phyloP scores from a whole-genome alignment of 1,140 invertebrate species.

The Diorhabda elongata region DNA sequence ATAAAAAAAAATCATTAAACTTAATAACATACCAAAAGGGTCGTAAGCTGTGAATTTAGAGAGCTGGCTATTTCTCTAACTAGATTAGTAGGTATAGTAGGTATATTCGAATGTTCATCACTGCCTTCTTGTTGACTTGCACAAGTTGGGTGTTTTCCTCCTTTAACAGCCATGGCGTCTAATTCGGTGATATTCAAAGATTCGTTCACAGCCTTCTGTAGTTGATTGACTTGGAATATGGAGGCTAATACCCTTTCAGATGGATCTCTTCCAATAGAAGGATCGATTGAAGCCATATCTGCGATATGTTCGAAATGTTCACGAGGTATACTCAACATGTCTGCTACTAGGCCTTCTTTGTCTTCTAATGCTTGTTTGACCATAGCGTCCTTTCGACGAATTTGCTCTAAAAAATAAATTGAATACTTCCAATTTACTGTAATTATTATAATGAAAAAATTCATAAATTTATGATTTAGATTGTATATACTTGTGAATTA shows the following conservation, averaged over 20 bases:
- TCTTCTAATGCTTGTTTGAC: slow-evolving; percentile 68
- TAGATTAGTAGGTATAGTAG: slow-evolving; percentile 50
- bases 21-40: slow-evolving; percentile 52
- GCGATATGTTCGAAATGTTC: slow-evolving; percentile 65
- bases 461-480: too few species aligned
- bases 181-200: slow-evolving; percentile 50
- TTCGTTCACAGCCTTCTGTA: slow-evolving; percentile 51
- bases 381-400: slow-evolving; percentile 66
- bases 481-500: too few species aligned
- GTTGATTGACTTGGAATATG: slow-evolving; percentile 57
- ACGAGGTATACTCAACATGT: slow-evolving; percentile 69
- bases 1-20: slow-evolving; percentile 16
- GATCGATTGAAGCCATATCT: slow-evolving; percentile 57
- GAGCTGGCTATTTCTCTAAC: slow-evolving; percentile 52
- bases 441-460: too few species aligned
- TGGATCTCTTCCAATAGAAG: slow-evolving; percentile 55
- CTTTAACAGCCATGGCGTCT: slow-evolving; percentile 45
- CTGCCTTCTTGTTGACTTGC: slow-evolving; percentile 30
- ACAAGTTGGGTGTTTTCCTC: slow-evolving; percentile 36
- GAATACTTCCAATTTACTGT: too few species aligned
- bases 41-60: slow-evolving; percentile 56
- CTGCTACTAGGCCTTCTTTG: slow-evolving; percentile 70
- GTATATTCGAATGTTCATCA: slow-evolving; percentile 14
- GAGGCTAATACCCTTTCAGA: slow-evolving; percentile 67
- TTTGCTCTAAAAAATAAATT: slow-evolving; percentile 54